Evolutionary conservation across 2,113 vertebrate genomes (phyloP).

Genomic region (Phyllostomus hastatus): DNA sequence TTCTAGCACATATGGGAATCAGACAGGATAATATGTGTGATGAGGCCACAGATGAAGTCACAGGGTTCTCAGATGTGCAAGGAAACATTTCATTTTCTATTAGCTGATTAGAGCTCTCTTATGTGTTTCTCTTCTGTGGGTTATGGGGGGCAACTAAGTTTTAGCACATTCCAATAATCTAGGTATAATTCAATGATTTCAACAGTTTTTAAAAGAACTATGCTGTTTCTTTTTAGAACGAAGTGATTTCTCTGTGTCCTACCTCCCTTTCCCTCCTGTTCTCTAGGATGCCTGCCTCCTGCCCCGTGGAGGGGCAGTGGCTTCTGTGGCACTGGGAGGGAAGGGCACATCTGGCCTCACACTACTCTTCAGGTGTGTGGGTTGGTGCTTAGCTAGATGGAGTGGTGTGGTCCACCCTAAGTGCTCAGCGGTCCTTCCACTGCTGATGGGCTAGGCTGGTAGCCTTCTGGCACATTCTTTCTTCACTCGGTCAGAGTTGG

Average conservation of each 20-base stretch:
- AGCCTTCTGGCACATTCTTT: neutral
- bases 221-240: neutral
- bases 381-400: neutral
- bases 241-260: neutral
- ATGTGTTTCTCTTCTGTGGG: neutral
- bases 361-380: neutral
- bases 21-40: neutral
- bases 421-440: neutral
- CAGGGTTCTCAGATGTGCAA: neutral
- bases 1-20: neutral
- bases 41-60: neutral
- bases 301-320: neutral
- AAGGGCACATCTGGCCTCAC: neutral
- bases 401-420: neutral
- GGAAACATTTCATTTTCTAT: neutral
- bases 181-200: neutral
- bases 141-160: neutral
- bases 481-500: neutral
- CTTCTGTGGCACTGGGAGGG: fast-evolving
- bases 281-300: neutral
- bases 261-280: neutral
- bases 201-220: neutral
- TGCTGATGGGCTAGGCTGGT: fast-evolving
- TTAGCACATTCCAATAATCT: neutral
- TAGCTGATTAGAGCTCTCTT: neutral